phyloP scores from a whole-genome alignment of 2,797 vertebrate species.

The Epinephelus awoara region DNA sequence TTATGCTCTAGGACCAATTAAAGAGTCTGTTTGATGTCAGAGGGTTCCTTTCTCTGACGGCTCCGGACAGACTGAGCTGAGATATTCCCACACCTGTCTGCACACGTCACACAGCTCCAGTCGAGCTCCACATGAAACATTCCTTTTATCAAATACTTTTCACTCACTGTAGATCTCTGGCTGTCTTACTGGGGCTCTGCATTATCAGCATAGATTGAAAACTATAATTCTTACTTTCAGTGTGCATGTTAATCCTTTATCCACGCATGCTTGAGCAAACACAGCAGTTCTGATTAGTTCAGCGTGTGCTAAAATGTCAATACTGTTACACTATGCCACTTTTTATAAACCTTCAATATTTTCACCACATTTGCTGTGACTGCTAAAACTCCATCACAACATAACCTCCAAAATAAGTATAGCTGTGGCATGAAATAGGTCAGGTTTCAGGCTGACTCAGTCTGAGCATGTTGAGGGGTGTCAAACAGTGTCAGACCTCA shows the following conservation, averaged over 20 bases:
- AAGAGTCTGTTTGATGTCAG: constrained; percentile 32
- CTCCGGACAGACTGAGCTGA: constrained; percentile 1
- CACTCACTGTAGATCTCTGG: background rate
- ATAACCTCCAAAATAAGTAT: background rate
- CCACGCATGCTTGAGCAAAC: background rate
- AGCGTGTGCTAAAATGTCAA: background rate
- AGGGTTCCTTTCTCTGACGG: background rate
- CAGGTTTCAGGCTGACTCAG: background rate
- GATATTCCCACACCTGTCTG: constrained; percentile 25
- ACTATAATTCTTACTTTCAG: background rate
- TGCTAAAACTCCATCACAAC: constrained; percentile 4
- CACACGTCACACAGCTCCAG: background rate
- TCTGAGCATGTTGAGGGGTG: background rate
- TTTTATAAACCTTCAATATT: background rate
- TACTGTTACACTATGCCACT: background rate
- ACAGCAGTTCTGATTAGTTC: background rate
- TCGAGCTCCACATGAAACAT: constrained; percentile 3
- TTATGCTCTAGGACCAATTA: constrained; percentile 23
- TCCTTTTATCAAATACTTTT: constrained; percentile 4
- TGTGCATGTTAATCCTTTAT: background rate
- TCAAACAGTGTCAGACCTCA: constrained; percentile 21
- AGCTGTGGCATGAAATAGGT: constrained; percentile 9
- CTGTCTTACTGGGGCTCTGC: background rate
- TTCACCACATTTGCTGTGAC: background rate
- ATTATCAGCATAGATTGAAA: background rate